Evolutionary conservation across 2,888 invertebrate species (phyloP).

Genomic region (Aleiodes alternator): DNA sequence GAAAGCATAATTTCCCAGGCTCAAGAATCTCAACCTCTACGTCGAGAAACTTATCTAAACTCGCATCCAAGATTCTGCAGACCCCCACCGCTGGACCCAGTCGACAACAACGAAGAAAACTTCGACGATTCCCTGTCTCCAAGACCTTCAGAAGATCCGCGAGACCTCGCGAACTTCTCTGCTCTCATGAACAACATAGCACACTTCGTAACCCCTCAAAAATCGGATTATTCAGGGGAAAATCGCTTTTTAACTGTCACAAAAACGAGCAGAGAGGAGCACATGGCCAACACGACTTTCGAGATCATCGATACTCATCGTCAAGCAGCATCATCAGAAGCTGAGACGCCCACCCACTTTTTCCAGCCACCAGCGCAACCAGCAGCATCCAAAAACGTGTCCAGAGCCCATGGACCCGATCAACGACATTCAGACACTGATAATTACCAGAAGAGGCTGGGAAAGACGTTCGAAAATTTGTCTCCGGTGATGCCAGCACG

Average conservation of each 20-base stretch:
- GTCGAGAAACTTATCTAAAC: conserved; percentile 65
- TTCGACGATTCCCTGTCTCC: conserved; percentile 62
- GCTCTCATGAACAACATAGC: conserved; percentile 62
- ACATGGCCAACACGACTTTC: conserved; percentile 1
- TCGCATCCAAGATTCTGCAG: conserved; percentile 41
- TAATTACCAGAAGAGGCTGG: conserved; percentile 7
- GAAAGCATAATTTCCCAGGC: conserved; percentile 40
- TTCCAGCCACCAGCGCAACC: too few species aligned
- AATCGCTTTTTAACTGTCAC: conserved; percentile 56
- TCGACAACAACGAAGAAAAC: conserved; percentile 46
- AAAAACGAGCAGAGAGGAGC: conserved; percentile 45
- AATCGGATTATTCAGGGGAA: conserved; percentile 55
- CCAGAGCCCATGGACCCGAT: background rate
- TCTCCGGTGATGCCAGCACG: background rate
- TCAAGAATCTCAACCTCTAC: background rate
- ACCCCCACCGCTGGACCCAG: conserved; percentile 1
- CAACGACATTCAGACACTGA: background rate
- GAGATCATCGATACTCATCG: background rate
- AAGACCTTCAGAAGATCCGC: conserved; percentile 35
- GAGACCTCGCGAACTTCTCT: conserved; percentile 60
- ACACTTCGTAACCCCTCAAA: conserved; percentile 58
- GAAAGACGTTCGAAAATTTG: background rate
- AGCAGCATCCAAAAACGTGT: too few species aligned
- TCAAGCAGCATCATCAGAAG: too few species aligned
- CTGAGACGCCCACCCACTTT: too few species aligned